Evolutionary conservation across 2,888 invertebrate species (phyloP).

Genomic region (Eupithecia pulchellata): DNA sequence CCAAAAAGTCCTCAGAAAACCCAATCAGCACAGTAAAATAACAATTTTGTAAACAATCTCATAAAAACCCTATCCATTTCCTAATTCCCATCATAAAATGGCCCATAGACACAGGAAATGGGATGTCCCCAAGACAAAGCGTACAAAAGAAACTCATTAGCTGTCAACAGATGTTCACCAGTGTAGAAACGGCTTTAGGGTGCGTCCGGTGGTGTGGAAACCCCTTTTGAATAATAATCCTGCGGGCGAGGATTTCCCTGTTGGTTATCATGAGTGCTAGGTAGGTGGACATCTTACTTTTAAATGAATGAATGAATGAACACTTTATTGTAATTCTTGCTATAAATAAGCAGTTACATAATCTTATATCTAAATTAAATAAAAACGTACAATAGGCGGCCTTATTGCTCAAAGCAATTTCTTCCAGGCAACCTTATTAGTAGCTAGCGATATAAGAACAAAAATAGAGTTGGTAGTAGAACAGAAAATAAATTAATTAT

Average conservation of each 20-base stretch:
- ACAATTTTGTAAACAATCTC: slow-evolving; percentile 1
- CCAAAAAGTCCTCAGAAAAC: not conserved
- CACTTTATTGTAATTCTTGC: too few species aligned
- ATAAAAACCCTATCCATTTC: not conserved
- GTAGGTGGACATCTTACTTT: too few species aligned
- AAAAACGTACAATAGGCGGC: too few species aligned
- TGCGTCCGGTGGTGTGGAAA: slow-evolving; percentile 2
- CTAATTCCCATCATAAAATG: slow-evolving; percentile 10
- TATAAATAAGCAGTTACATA: too few species aligned
- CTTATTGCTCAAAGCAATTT: too few species aligned
- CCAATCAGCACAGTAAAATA: not conserved
- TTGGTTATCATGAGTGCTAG: not conserved
- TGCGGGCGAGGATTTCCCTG: not conserved
- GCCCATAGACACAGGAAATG: slow-evolving; percentile 7
- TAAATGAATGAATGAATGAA: too few species aligned
- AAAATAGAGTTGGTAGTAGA: too few species aligned
- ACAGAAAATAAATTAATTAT: too few species aligned
- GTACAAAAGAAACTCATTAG: slow-evolving; percentile 25
- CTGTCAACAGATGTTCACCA: slow-evolving; percentile 14
- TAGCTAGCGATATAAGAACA: too few species aligned
- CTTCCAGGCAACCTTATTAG: too few species aligned
- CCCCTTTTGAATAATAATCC: not conserved
- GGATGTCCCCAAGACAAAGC: slow-evolving; percentile 14
- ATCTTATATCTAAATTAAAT: too few species aligned
- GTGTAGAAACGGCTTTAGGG: slow-evolving; percentile 18